Evolutionary conservation across 2,888 invertebrate genomes (phyloP).

Genomic region (Ptychoptera contaminata): DNA sequence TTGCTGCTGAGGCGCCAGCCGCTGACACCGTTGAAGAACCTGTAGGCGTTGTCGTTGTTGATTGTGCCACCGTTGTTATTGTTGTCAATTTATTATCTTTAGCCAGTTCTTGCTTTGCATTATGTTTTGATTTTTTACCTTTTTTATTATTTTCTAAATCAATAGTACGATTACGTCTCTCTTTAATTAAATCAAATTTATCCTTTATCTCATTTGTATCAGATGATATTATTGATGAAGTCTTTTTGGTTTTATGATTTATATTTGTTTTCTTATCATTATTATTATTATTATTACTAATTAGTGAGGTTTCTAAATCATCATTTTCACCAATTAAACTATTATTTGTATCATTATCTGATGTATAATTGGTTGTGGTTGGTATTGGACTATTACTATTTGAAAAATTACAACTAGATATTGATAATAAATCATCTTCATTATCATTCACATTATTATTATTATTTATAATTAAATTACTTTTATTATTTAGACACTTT

Average conservation of each 20-base stretch:
- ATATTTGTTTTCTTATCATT: neutral
- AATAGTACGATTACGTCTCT: constrained; percentile 38
- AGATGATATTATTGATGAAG: neutral
- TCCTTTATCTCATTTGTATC: constrained; percentile 20
- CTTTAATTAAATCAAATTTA: constrained; percentile 45
- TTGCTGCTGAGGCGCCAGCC: constrained; percentile 3
- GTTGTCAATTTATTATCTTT: constrained; percentile 33
- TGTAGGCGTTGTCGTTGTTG: no score
- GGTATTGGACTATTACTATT: constrained; percentile 12
- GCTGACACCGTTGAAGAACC: no score
- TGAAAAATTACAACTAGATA: constrained; percentile 19
- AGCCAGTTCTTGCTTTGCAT: constrained; percentile 19
- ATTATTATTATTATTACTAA: neutral
- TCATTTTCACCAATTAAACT: constrained; percentile 8
- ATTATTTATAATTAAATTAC: neutral
- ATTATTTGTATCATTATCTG: constrained; percentile 9
- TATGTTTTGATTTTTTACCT: neutral
- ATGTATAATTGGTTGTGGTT: constrained; percentile 10
- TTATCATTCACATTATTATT: neutral
- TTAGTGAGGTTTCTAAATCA: constrained; percentile 6
- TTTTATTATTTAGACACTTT: neutral
- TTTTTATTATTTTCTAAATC: constrained; percentile 23
- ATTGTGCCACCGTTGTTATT: no score
- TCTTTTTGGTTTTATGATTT: neutral
- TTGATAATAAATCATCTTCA: constrained; percentile 21